Percentiles rank a stretch among this genome's conserved stretches.
Conservation (phyloP, 2,797 vertebrate species). For the Myotis planiceps region DNA sequence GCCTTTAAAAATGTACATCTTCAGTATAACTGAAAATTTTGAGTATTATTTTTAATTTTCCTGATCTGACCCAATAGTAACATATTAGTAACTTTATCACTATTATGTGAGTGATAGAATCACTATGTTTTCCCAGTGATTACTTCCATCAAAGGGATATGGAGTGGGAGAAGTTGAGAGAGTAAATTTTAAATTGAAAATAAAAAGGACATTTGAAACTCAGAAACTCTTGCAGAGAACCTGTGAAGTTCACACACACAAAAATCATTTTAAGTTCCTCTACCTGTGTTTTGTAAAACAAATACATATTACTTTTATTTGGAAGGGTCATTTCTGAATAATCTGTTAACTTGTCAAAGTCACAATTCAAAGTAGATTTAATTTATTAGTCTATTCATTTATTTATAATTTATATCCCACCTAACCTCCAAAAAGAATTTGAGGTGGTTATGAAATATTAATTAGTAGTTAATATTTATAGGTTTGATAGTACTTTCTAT, state of each 20-base stretch:
- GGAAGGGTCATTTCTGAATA: slow-evolving; percentile 6
- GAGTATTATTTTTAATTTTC: slow-evolving; percentile 18
- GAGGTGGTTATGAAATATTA: slow-evolving; percentile 45
- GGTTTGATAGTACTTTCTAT: slow-evolving; percentile 45
- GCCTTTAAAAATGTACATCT: neutral
- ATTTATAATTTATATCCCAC: slow-evolving; percentile 45
- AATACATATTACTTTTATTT: neutral
- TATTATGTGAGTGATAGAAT: neutral
- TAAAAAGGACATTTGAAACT: slow-evolving; percentile 40
- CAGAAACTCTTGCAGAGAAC: slow-evolving; percentile 35
- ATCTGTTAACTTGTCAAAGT: slow-evolving; percentile 43
- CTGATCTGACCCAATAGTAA: neutral
- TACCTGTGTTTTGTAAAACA: slow-evolving; percentile 9
- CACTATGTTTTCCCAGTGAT: neutral
- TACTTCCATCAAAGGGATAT: neutral
- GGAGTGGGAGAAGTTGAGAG: slow-evolving; percentile 36
- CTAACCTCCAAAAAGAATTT: slow-evolving; percentile 40
- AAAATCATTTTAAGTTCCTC: neutral
- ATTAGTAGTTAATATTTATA: slow-evolving; percentile 66
- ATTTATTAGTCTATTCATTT: slow-evolving; percentile 2
- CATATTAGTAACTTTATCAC: neutral
- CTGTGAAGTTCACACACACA: slow-evolving; percentile 25
- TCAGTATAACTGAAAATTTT: slow-evolving; percentile 26
- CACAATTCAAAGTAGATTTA: slow-evolving; percentile 52
- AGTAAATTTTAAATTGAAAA: slow-evolving; percentile 38